Conservation (phyloP, 2,888 invertebrate species). For the Rhogogaster chlorosoma region DNA sequence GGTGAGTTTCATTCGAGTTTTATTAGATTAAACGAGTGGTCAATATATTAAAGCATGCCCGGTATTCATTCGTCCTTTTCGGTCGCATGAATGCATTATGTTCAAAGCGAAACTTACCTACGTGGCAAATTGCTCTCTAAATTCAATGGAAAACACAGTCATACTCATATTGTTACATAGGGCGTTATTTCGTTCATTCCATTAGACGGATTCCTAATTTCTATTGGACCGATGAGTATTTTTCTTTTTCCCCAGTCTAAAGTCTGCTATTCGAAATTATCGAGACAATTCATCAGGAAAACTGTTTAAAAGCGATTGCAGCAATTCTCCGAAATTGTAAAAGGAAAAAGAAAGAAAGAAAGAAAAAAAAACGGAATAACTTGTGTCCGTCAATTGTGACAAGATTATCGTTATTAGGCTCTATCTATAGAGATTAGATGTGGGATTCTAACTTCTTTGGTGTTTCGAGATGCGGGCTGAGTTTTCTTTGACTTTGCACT, state of each 20-base stretch:
- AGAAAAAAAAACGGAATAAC: neutral
- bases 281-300: neutral
- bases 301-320: neutral
- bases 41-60: conserved; percentile 27
- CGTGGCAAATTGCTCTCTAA: neutral
- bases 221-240: neutral
- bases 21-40: conserved; percentile 48
- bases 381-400: neutral
- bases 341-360: neutral
- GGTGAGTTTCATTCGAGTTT: conserved; percentile 47
- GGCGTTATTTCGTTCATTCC: neutral
- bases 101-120: neutral
- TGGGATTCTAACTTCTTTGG: conserved; percentile 9
- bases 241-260: neutral
- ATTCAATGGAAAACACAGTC: neutral
- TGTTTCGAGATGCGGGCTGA: conserved; percentile 26
- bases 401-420: conserved; percentile 6
- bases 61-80: conserved; percentile 6
- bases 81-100: neutral
- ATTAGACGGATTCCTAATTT: too few species aligned
- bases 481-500: conserved; percentile 25
- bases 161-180: neutral
- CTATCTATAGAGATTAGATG: neutral
- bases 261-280: neutral
- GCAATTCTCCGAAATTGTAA: neutral